A percentile compares a stretch with the other conserved stretches of the same genome.
These are phyloP conservation scores for Falco naumanni DNA, from an alignment of 2,797 vertebrate species.

Conservation along the genomic window DNA sequence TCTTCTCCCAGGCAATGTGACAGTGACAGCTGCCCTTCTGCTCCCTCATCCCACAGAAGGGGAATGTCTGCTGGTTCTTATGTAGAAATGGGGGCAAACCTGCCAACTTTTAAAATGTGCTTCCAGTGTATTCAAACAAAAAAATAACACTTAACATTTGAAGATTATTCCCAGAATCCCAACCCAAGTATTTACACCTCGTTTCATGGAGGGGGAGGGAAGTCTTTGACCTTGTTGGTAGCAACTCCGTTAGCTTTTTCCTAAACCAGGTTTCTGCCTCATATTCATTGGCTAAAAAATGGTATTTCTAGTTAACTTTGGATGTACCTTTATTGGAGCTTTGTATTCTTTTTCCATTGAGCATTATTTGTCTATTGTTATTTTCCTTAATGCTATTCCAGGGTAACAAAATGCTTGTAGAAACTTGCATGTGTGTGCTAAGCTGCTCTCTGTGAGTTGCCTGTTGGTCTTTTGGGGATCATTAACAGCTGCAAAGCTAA, in stretches of 20 bases:
- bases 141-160: background rate
- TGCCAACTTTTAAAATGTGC: background rate
- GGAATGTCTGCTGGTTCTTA: background rate
- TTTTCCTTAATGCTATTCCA: background rate
- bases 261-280: background rate
- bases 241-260: background rate
- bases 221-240: background rate
- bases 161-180: conserved; percentile 11
- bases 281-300: background rate
- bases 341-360: background rate
- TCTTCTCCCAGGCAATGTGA: background rate
- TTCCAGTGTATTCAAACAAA: background rate
- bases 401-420: background rate
- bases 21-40: background rate
- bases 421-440: background rate
- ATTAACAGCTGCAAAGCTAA: conserved; percentile 32
- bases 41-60: background rate
- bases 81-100: background rate
- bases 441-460: background rate
- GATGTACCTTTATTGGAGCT: background rate
- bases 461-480: background rate
- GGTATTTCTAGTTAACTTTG: background rate
- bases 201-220: background rate
- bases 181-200: background rate
- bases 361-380: background rate